A percentile compares a stretch with the other conserved stretches of the same genome.
These are phyloP conservation scores for Drosophila melanosoma DNA, from an alignment of 2,888 invertebrate species.

Conservation along the genomic window DNA sequence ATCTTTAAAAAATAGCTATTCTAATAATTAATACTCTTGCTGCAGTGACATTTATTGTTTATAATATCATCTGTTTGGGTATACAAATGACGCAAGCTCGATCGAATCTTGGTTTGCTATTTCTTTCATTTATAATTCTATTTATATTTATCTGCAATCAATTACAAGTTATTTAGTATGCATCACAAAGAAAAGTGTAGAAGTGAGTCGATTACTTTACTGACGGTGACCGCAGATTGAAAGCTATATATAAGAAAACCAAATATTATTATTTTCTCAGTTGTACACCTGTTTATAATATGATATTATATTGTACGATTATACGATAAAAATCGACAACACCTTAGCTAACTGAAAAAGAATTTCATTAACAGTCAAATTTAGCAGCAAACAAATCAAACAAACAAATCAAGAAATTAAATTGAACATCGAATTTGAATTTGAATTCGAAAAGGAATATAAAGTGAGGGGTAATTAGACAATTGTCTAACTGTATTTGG, in stretches of 20 bases:
- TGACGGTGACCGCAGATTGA: not conserved
- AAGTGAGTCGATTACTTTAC: not conserved
- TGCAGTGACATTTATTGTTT: not conserved
- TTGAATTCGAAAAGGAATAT: not conserved
- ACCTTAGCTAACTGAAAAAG: not conserved
- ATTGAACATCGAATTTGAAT: slow-evolving; percentile 14
- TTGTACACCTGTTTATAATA: not conserved
- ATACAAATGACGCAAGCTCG: not conserved
- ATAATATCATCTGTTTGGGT: not conserved
- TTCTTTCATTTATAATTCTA: not conserved
- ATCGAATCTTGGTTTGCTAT: not conserved
- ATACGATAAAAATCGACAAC: not conserved
- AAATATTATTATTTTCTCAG: not conserved
- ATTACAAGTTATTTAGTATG: not conserved
- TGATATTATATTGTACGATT: slow-evolving; percentile 3
- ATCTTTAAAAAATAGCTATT: not conserved
- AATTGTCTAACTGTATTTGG: slow-evolving; percentile 25
- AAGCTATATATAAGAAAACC: not conserved
- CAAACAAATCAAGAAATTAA: slow-evolving; percentile 9
- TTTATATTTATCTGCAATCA: not conserved
- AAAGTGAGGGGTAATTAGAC: not conserved
- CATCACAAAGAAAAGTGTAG: not conserved
- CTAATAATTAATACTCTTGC: not conserved
- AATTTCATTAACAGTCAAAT: slow-evolving; percentile 1
- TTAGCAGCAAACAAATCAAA: too few species aligned